These are phyloP conservation scores for Dicranocentrus wangi DNA, from an alignment of 2,888 invertebrate species.

Conservation along the genomic window DNA sequence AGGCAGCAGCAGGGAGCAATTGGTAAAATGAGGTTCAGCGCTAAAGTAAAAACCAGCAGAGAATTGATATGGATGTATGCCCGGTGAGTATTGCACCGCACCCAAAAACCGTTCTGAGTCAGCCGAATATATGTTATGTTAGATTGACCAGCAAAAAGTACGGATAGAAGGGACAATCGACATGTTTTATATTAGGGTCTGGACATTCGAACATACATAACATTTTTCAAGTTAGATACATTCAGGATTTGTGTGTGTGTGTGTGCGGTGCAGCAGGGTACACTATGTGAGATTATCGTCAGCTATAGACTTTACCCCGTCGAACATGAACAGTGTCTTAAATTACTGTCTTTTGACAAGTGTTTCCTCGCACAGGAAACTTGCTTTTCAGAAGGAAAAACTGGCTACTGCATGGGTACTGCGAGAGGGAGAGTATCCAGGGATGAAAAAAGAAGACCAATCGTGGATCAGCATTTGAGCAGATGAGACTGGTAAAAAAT, in stretches of 20 bases:
- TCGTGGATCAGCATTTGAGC: conserved; percentile 32
- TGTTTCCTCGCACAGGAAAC: conserved; percentile 63
- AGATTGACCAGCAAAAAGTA: conserved; percentile 7
- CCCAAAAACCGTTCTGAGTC: too few relatives aligned
- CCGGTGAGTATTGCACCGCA: too few relatives aligned
- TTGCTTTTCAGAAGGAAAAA: conserved; percentile 50
- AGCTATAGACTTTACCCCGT: conserved; percentile 42
- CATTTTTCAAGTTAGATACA: neutral
- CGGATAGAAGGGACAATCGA: neutral
- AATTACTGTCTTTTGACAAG: conserved; percentile 63
- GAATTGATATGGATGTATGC: too few relatives aligned
- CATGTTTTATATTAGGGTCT: conserved; percentile 6
- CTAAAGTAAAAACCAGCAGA: too few relatives aligned
- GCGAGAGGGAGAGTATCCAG: neutral
- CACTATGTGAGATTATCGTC: conserved; percentile 39
- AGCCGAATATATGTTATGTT: too few relatives aligned
- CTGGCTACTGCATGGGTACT: neutral
- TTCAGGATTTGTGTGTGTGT: conserved; percentile 8
- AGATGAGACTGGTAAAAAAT: conserved; percentile 33
- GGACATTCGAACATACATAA: conserved; percentile 1
- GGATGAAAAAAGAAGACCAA: conserved; percentile 26
- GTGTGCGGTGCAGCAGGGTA: too few relatives aligned
- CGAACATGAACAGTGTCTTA: conserved; percentile 63
- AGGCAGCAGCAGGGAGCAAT: too few relatives aligned
- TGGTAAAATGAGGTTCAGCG: too few relatives aligned